phyloP scores from a whole-genome alignment of 2,888 invertebrate species.

The Diarsia brunnea region DNA sequence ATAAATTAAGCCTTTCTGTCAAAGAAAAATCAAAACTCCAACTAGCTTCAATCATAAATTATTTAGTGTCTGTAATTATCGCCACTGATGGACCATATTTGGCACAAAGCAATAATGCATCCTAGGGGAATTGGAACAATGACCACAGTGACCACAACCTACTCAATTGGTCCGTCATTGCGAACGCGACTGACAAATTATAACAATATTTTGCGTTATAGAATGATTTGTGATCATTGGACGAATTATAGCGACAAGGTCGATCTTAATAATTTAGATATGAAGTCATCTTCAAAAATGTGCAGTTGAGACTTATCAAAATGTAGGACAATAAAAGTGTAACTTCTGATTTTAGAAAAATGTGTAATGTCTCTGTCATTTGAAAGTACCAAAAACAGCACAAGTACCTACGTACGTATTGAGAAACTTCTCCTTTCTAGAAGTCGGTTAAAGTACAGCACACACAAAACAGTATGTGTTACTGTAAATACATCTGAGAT shows the following conservation, averaged over 20 bases:
- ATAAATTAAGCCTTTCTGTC: background rate
- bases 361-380: no score
- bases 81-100: conserved; percentile 31
- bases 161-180: conserved; percentile 51
- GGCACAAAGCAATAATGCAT: conserved; percentile 53
- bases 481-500: background rate
- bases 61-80: conserved; percentile 8
- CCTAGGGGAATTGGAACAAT: conserved; percentile 52
- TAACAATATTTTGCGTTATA: conserved; percentile 31
- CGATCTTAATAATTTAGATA: background rate
- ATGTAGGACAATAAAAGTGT: no score
- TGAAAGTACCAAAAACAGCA: no score
- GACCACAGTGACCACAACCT: conserved; percentile 26
- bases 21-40: conserved; percentile 8
- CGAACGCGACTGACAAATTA: conserved; percentile 21
- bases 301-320: background rate
- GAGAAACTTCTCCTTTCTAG: no score
- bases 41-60: conserved; percentile 22
- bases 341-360: no score
- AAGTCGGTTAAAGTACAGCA: background rate
- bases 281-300: conserved; percentile 17
- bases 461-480: background rate
- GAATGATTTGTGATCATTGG: conserved; percentile 2
- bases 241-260: conserved; percentile 25
- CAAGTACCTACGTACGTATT: no score